Evolutionary conservation across 2,113 vertebrate species (phyloP).

Genomic region (Oncorhynchus nerka): DNA sequence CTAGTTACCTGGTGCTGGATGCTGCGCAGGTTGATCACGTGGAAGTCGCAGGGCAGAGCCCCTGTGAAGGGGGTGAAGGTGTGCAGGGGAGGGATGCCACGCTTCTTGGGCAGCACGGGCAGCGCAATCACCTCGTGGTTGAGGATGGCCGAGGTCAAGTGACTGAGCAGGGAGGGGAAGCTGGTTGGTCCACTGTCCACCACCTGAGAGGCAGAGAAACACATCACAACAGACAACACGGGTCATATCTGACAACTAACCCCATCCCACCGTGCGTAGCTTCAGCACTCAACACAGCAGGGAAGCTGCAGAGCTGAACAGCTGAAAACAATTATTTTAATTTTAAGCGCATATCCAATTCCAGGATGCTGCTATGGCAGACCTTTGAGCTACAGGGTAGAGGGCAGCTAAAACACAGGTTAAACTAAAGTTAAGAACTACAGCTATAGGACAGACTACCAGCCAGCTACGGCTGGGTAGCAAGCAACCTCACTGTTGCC

Average conservation of each 20-base stretch:
- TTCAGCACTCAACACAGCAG: no score
- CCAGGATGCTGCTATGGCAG: neutral
- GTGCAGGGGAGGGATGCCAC: conserved; percentile 68
- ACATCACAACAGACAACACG: neutral
- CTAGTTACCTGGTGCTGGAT: conserved; percentile 73
- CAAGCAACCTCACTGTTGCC: conserved; percentile 43
- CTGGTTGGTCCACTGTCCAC: conserved; percentile 74
- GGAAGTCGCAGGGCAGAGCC: conserved; percentile 86
- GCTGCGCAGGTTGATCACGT: conserved; percentile 89
- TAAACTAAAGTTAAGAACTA: conserved; percentile 1
- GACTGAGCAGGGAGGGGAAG: conserved; percentile 92
- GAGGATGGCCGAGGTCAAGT: conserved; percentile 85
- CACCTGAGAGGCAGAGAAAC: conserved; percentile 62
- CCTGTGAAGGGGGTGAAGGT: conserved; percentile 81
- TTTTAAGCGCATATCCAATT: no score
- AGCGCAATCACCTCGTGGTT: conserved; percentile 82
- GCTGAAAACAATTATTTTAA: no score
- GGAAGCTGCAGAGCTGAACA: no score
- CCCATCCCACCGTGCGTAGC: no score
- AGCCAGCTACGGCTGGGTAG: conserved; percentile 5
- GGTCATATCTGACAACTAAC: neutral
- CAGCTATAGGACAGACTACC: conserved; percentile 29
- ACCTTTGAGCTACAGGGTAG: neutral
- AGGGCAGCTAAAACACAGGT: neutral
- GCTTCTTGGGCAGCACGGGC: conserved; percentile 75